phyloP scores from a whole-genome alignment of 2,797 vertebrate species.

The Anableps anableps region DNA sequence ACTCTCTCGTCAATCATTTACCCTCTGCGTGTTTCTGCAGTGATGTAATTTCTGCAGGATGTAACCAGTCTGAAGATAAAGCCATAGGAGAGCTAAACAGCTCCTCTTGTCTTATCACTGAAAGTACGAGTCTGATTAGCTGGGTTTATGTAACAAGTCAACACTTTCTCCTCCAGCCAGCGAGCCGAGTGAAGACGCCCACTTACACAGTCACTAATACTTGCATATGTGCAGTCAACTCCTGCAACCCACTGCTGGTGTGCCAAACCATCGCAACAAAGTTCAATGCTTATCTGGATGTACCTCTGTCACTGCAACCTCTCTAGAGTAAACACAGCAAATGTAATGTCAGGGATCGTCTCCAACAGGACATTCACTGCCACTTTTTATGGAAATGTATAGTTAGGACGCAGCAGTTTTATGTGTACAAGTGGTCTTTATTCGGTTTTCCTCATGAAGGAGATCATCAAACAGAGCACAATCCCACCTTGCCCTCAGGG shows the following conservation, averaged over 20 bases:
- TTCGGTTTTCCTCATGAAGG: slow-evolving; percentile 1
- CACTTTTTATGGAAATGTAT: neutral
- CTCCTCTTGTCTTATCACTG: slow-evolving; percentile 20
- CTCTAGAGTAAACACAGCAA: slow-evolving; percentile 2
- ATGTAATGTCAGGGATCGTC: neutral
- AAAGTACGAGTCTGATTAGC: slow-evolving; percentile 37
- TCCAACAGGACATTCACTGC: neutral
- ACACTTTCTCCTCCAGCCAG: slow-evolving; percentile 55
- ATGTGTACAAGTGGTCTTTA: neutral
- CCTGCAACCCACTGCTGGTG: slow-evolving; percentile 31
- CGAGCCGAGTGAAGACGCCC: slow-evolving; percentile 47
- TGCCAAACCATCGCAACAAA: slow-evolving; percentile 31
- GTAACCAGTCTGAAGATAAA: neutral
- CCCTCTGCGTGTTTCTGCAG: neutral
- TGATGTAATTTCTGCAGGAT: neutral
- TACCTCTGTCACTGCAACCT: slow-evolving; percentile 9
- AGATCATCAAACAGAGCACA: neutral
- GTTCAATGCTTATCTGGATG: slow-evolving; percentile 8
- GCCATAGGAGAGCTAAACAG: slow-evolving; percentile 2
- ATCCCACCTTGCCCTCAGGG: slow-evolving; percentile 60
- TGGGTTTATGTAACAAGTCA: slow-evolving; percentile 45
- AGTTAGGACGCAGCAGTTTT: neutral
- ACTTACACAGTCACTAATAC: slow-evolving; percentile 42
- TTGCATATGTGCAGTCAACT: slow-evolving; percentile 28
- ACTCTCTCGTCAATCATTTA: neutral